phyloP scores from a whole-genome alignment of 2,888 invertebrate species.

The Tipula helvola region DNA sequence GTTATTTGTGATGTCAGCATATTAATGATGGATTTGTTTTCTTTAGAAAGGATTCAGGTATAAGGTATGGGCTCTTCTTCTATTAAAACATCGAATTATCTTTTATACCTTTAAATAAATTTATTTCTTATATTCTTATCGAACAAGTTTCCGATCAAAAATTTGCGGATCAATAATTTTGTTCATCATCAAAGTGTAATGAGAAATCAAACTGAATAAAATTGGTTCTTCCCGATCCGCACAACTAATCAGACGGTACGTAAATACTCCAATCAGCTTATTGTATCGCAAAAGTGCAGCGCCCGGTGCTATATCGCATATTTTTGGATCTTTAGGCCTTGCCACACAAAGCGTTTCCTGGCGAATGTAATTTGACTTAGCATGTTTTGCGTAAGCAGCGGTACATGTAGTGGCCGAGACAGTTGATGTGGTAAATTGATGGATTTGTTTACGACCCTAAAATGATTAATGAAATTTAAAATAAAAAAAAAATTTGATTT shows the following conservation, averaged over 20 bases:
- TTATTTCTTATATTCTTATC: background rate
- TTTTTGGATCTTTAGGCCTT: background rate
- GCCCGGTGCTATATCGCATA: background rate
- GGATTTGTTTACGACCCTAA: background rate
- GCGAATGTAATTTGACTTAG: background rate
- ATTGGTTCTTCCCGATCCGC: background rate
- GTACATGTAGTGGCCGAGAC: background rate
- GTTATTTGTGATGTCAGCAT: background rate
- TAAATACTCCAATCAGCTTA: background rate
- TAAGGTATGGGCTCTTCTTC: background rate
- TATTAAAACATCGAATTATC: no score
- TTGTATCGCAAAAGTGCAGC: background rate
- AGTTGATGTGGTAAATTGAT: background rate
- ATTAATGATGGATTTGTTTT: background rate
- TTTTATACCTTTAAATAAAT: background rate
- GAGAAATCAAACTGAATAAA: background rate
- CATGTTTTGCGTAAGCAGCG: background rate
- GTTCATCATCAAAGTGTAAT: background rate
- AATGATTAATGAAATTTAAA: background rate
- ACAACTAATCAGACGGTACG: background rate
- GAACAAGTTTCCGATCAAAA: background rate
- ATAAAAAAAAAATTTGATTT: no score
- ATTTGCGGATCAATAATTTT: background rate
- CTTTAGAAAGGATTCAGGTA: background rate
- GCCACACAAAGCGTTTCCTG: background rate